phyloP scores from a whole-genome alignment of 1,140 invertebrate species.

The Euwallacea fornicatus region DNA sequence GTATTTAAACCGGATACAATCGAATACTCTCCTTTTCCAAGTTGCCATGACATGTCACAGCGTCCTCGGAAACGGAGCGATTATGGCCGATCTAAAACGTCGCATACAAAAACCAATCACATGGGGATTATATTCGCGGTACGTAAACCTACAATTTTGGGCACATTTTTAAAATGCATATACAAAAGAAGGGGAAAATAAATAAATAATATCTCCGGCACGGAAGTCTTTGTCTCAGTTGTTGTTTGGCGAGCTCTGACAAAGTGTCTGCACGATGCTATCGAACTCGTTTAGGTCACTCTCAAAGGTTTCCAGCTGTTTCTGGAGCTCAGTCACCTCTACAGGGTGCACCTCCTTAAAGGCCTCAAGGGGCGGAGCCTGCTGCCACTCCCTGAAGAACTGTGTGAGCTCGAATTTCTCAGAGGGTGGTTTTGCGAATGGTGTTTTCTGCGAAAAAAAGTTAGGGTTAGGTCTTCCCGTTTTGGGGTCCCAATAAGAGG shows the following conservation, averaged over 20 bases:
- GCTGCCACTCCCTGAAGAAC: slow-evolving; percentile 79
- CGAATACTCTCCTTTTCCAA: background rate
- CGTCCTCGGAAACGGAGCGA: background rate
- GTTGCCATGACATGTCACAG: background rate
- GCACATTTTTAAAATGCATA: slow-evolving; percentile 34
- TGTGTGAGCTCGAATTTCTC: slow-evolving; percentile 72
- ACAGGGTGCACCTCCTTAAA: slow-evolving; percentile 64
- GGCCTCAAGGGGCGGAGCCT: slow-evolving; percentile 69
- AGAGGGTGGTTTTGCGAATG: slow-evolving; percentile 62
- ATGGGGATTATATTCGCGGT: slow-evolving; percentile 23
- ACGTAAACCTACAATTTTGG: slow-evolving; percentile 16
- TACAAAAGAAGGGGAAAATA: background rate
- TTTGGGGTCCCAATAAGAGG: too few species aligned
- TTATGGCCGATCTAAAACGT: background rate
- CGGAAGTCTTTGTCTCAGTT: slow-evolving; percentile 15
- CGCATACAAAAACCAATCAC: slow-evolving; percentile 17
- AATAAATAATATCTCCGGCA: slow-evolving; percentile 10
- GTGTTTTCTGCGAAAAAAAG: slow-evolving; percentile 59
- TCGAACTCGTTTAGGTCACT: slow-evolving; percentile 74
- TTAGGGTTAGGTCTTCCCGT: background rate
- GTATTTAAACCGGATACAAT: background rate
- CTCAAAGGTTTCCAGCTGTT: slow-evolving; percentile 75
- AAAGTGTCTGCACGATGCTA: slow-evolving; percentile 67
- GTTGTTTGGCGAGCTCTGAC: slow-evolving; percentile 60
- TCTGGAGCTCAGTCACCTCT: slow-evolving; percentile 68